Percentiles rank a stretch among this genome's conserved stretches.
Conservation (phyloP, 2,888 invertebrate genomes). For the Amphimallon solstitiale region DNA sequence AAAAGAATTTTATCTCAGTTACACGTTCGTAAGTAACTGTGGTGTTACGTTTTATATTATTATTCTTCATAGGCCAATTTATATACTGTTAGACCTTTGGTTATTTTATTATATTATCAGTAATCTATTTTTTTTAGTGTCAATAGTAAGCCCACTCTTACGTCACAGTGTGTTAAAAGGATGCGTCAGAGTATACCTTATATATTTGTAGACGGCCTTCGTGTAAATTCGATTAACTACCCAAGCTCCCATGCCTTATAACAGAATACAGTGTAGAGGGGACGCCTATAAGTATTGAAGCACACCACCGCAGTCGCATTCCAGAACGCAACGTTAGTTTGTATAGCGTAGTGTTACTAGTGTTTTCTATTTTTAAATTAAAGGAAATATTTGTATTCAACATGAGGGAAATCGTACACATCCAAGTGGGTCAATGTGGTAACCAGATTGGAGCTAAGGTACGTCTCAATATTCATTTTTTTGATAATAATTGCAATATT, state of each 20-base stretch:
- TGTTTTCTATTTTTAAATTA: conserved; percentile 55
- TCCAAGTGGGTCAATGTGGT: conserved; percentile 79
- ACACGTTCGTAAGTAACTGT: too few relatives aligned
- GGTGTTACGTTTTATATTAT: too few relatives aligned
- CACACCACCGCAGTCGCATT: conserved; percentile 52
- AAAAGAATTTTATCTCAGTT: too few relatives aligned
- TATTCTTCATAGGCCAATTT: too few relatives aligned
- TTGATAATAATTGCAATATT: conserved; percentile 10
- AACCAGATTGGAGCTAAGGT: conserved; percentile 91
- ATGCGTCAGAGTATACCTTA: too few relatives aligned
- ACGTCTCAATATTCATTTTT: conserved; percentile 47
- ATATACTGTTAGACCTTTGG: too few relatives aligned
- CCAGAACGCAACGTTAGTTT: conserved; percentile 50
- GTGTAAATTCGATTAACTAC: conserved; percentile 24
- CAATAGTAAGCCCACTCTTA: too few relatives aligned
- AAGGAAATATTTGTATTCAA: conserved; percentile 32
- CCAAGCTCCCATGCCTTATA: not conserved
- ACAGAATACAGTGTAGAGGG: conserved; percentile 49
- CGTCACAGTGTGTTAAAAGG: too few relatives aligned
- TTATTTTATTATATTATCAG: too few relatives aligned
- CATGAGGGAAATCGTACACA: conserved; percentile 91
- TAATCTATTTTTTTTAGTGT: too few relatives aligned
- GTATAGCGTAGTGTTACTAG: conserved; percentile 46
- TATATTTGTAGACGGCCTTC: too few relatives aligned
- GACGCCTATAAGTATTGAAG: conserved; percentile 50